Evolutionary conservation across 1,140 invertebrate genomes (phyloP), one percentile per base, ranked within the genome.

Genomic region (Parapsyche elsis): DNA sequence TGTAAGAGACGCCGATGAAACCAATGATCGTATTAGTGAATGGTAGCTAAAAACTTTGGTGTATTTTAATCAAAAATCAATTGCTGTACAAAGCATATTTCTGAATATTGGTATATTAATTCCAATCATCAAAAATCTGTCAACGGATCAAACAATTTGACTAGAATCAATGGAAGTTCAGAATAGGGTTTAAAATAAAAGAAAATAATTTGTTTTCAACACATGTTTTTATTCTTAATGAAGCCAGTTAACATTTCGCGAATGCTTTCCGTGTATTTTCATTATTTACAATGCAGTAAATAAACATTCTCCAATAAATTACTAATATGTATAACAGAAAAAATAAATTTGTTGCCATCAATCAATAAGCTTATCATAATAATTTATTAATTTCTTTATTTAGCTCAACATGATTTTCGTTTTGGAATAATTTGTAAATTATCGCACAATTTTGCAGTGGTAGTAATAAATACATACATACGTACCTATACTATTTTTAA

Each of bases 261-360:
- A 53, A 14, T 16, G 49, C 10, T 14, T 53, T 53, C 49, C 16
- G 10, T 12, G 16, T 53, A 16, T 53, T 38, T 53, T 12, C 49
- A 53, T 16, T 53, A 53, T 53, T 14, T 53, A 53, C 64, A 67
- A 24, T 67, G 64, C 64, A 67, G 57, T 38, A 67, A 67, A 26
- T 67, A 67, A 67, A 67, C 21, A 9, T 26, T 67, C 24, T 26
- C 26, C 23, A 67, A 67, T 67, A 67, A 67, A 67, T 67, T 67
- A 67, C 64, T 67, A 67, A 67, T 67, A 67, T 10, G 24, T 24
- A 67, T 30, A 67, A 67, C 24, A 67, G 24, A 67, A 67, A 67
- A 26, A 61, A 61, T 61, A 61, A 61, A 61, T 19, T 61, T 61
- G 57, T 61, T 19, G 57, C 21, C 57, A 21, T 19, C 57, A 61